Percentiles rank a stretch among this genome's conserved stretches.
These are phyloP conservation scores for Catocala sponsa DNA, from an alignment of 2,888 invertebrate genomes.

Conservation along the genomic window DNA sequence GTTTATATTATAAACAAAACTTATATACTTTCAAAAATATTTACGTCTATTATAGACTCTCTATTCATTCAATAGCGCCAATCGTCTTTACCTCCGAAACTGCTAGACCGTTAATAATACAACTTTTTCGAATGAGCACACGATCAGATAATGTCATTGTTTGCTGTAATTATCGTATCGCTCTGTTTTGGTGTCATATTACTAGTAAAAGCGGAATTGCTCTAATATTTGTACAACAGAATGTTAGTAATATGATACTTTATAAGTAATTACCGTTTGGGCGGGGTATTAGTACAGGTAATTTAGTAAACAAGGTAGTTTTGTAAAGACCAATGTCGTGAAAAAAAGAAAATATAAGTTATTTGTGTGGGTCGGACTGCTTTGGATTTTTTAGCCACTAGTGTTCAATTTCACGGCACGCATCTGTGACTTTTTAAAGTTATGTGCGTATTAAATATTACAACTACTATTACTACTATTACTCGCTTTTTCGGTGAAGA, in stretches of 20 bases:
- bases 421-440: too few relatives aligned
- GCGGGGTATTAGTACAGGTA: constrained; percentile 28
- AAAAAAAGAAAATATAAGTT: neutral
- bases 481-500: too few relatives aligned
- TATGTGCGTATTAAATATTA: too few relatives aligned
- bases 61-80: constrained; percentile 14
- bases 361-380: too few relatives aligned
- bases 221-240: constrained; percentile 69
- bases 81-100: constrained; percentile 39
- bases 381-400: too few relatives aligned
- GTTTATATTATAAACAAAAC: too few relatives aligned
- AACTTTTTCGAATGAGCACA: constrained; percentile 54
- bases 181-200: constrained; percentile 59
- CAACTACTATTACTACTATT: too few relatives aligned
- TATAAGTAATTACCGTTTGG: constrained; percentile 47
- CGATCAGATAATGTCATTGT: constrained; percentile 74
- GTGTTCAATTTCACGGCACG: too few relatives aligned
- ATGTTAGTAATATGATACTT: constrained; percentile 73
- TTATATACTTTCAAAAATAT: too few relatives aligned
- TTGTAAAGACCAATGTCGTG: neutral
- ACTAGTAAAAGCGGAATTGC: constrained; percentile 54
- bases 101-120: constrained; percentile 46
- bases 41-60: too few relatives aligned
- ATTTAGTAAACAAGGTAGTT: constrained; percentile 16
- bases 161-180: constrained; percentile 79